Evolutionary conservation across 2,888 invertebrate genomes (phyloP), one percentile per base, ranked within the genome.

Genomic region (Argynnis bischoffii): DNA sequence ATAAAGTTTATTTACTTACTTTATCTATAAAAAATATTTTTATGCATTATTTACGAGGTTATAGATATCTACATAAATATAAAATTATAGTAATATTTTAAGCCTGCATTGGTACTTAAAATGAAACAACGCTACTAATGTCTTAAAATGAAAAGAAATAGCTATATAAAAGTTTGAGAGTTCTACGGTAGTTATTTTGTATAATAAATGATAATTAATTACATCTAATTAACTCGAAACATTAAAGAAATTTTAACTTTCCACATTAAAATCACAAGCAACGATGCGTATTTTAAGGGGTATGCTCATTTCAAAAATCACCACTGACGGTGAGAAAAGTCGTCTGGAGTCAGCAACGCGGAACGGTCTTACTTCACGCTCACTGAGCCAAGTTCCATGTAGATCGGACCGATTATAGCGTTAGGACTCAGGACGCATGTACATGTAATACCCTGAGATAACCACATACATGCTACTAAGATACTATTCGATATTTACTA

Each of bases 331-430:
- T 90, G 89, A 88, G 90, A 90, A 89, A 87, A 87, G 84, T 82
- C 80, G 84, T 82, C 80, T 82, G 83, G 72, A 79, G 72, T 79
- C 82, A 87, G 78, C 84, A 81, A 87, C 81, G 90, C 87, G 90
- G 85, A 88, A 91, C 90, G 82, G 78, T 78, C 79, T 81, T 81
- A 83, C 84, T 89, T 89, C 87, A 90, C 86, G 90, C 88, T 83
- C 79, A 79, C 81, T 85, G 86, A 83, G 76, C 81, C 80, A 79
- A 82, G 83, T 81, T 84, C 85, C 84, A 84, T 80, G 83, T 84
- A 90, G 89, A 89, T 90, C 80, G 81, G 70, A 71, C 76, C 80
- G 90, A 89, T 90, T 90, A 88, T 85, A 75, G 78, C 73, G 69
- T 69, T 73, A 72, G 69, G 71, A 72, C 51, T 16, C 71, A 75